Evolutionary conservation across 2,113 vertebrate species (phyloP), one percentile per base, ranked within the genome.

Genomic region (Etheostoma cragini): DNA sequence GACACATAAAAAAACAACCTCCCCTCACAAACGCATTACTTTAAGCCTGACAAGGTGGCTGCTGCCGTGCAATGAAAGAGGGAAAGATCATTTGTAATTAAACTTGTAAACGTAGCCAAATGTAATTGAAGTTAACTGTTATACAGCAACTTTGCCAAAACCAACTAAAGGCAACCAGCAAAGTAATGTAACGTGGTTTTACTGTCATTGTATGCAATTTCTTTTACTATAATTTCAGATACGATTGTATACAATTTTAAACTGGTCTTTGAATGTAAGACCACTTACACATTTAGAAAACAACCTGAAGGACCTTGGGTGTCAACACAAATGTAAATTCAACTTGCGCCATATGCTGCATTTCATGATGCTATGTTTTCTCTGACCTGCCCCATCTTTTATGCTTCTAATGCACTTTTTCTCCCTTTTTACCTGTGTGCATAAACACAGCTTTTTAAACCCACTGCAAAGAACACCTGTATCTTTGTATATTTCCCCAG

Each of bases 401-500:
- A 16, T 49, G 13, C 42, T 15, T 65, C 26, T 19, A 16, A 13
- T 47, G 1, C 22, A 14, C 4, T 8, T 53, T 46, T 56, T 54
- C 22, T 26, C 35, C 24, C 3, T 24, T 46, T 24, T 11, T 24
- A 14, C 45, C 19, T n/a, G 8, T 60, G 47, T 17, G 17, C 45
- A 46, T 33, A 46, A 52, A 24, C 67, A 49, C 19, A 68, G 11
- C 16, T 3, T 35, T 46, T 38, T 54, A 42, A 53, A 57, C 38
- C 15, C 13, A 19, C 33, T n/a, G 35, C 46, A 24, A 46, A 38
- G 16, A 30, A 24, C 68, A 49, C 45, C 17, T 19, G 42, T 82
- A 60, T 72, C n/a, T 33, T 19, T 78, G 33, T 50, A 30, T 42
- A 69, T 80, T 81, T 33, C 62, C 54, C 60, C 33, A 58, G 47